Base-by-base conservation (phyloP, 2,797 vertebrate genomes). In the Lepidocolaptes lacrymiger region DNA sequence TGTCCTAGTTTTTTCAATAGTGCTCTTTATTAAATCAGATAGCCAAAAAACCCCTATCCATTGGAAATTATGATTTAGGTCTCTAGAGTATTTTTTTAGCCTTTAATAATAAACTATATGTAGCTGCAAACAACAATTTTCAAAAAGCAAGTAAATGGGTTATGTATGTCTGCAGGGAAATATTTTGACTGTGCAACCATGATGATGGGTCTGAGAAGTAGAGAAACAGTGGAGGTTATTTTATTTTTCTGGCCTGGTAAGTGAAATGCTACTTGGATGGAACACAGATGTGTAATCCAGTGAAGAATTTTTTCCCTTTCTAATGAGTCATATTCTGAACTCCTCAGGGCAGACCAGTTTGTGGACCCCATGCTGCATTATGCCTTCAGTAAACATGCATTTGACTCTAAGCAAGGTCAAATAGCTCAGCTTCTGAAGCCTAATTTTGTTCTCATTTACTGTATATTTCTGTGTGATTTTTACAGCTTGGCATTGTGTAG, bases 281-380 rank as follows among this genome's bases (percentile, higher is more conserved):
- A 93, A 78, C 46, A 61, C 36, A 80, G 81, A 77, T 20, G 0
- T 88, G 61, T 61, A 89, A 91, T 92, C 27, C 59, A n/a, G 51
- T 54, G 61, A 91, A 86, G 59, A 59, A 19, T 77, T 77, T 84
- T 84, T 71, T 67, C 62, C 19, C 32, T 37, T 88, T 84, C 68
- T 93, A 68, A 94, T 93, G 77, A 95, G 48, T 32, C 34, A 63
- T 87, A 62, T 41, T 89, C 58, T 63, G 66, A 85, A 77, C 67
- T 84, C 51, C 36, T 58, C 77, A 52, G 19, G 28, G 67, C 43
- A 81, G 51, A 54, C 46, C 36, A 79, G 11, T 87, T 71, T 68
- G 51, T 55, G 71, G 71, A 87, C 51, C 64, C 67, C 52, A 37
- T 81, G 73, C 85, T 87, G 54, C 20, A 32, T 91, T 75, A 66